Evolutionary conservation across 2,797 vertebrate genomes (phyloP).

Genomic region (Alosa sapidissima): DNA sequence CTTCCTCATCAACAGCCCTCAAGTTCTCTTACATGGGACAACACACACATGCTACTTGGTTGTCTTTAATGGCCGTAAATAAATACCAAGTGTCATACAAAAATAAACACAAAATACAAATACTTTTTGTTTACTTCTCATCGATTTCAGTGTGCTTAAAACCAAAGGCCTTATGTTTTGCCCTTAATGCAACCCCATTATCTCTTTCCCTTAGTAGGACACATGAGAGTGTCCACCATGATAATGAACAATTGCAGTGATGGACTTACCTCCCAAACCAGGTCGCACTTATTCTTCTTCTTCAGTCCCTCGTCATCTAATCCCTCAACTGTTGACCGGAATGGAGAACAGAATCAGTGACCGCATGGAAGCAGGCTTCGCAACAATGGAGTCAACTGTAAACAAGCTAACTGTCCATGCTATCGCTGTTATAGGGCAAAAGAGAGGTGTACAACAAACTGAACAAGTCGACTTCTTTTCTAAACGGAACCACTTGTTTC

Average conservation of each 20-base stretch:
- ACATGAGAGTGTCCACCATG: not conserved
- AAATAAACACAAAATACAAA: not conserved
- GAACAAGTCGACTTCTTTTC: too few relatives aligned
- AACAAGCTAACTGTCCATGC: too few relatives aligned
- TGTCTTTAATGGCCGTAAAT: not conserved
- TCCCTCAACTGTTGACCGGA: conserved; percentile 81
- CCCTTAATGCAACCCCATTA: not conserved
- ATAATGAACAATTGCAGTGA: not conserved
- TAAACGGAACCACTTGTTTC: too few relatives aligned
- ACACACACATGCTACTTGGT: not conserved
- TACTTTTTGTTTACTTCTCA: not conserved
- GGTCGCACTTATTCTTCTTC: conserved; percentile 92
- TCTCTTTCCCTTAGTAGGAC: not conserved
- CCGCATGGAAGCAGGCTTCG: too few relatives aligned
- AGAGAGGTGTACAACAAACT: too few relatives aligned
- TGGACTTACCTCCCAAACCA: conserved; percentile 95
- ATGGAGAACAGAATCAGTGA: conserved; percentile 21
- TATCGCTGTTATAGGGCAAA: too few relatives aligned
- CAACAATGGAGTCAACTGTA: too few relatives aligned
- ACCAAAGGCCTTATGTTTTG: too few relatives aligned
- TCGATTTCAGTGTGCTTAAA: not conserved
- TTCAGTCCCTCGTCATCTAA: conserved; percentile 87
- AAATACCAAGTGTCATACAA: too few relatives aligned
- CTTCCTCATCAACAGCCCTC: too few relatives aligned
- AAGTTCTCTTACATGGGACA: too few relatives aligned